These are phyloP conservation scores for Megaptera novaeangliae DNA, from an alignment of 2,113 vertebrate genomes.

Conservation along the genomic window DNA sequence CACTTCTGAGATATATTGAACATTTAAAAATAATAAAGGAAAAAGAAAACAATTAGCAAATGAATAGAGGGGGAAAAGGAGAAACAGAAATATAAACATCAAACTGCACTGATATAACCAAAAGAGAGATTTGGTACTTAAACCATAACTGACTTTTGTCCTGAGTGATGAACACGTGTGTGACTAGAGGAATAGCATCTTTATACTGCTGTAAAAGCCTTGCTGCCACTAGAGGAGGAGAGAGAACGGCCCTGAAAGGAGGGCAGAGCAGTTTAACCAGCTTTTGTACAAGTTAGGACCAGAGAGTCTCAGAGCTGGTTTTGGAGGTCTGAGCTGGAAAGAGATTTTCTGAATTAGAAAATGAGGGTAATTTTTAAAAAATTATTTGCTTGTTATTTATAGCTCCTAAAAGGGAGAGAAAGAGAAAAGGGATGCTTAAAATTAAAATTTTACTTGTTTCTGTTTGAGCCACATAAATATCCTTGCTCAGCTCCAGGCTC, in stretches of 20 bases:
- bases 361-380: not conserved
- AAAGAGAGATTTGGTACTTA: not conserved
- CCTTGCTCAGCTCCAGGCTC: not conserved
- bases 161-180: not conserved
- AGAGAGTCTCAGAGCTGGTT: not conserved
- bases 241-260: not conserved
- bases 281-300: not conserved
- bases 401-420: not conserved
- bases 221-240: not conserved
- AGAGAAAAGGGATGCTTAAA: not conserved
- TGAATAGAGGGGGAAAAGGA: not conserved
- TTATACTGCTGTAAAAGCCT: not conserved
- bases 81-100: not conserved
- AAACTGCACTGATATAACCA: not conserved
- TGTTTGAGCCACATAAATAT: not conserved
- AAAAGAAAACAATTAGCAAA: not conserved
- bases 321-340: not conserved
- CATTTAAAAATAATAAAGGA: not conserved
- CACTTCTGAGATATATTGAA: not conserved
- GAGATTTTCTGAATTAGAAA: not conserved
- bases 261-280: accelerated
- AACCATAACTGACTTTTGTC: not conserved
- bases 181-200: not conserved
- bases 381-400: not conserved
- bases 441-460: not conserved